Percentiles rank a stretch among this genome's conserved stretches.
Conservation (phyloP, 2,113 vertebrate genomes). For the Alligator sinensis region DNA sequence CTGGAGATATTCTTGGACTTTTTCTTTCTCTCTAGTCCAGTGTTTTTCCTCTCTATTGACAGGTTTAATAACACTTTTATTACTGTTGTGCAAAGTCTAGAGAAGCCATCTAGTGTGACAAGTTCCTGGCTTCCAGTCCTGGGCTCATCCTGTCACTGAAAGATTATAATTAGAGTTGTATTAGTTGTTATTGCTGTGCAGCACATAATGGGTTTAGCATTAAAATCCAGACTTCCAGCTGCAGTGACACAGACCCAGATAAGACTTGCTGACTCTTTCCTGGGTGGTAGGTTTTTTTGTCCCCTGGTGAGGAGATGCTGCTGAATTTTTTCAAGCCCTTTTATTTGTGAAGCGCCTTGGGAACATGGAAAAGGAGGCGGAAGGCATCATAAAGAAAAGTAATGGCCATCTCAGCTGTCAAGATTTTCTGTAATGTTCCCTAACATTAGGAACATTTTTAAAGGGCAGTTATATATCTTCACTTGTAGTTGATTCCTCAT, state of each 20-base stretch:
- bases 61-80: slow-evolving; percentile 20
- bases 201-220: not conserved
- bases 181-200: not conserved
- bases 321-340: not conserved
- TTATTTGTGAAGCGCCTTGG: not conserved
- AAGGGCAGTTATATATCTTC: not conserved
- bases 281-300: not conserved
- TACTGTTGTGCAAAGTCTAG: slow-evolving; percentile 1
- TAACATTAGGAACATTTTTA: not conserved
- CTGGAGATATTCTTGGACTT: not conserved
- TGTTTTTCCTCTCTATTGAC: slow-evolving; percentile 19
- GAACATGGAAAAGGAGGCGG: not conserved
- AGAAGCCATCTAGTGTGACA: not conserved
- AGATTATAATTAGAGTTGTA: slow-evolving; percentile 25
- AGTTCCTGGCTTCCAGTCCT: not conserved
- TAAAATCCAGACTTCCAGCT: not conserved
- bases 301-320: not conserved
- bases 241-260: not conserved
- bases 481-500: not conserved
- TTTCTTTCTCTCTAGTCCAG: not conserved
- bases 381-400: not conserved
- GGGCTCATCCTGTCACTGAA: not conserved
- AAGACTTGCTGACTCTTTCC: not conserved
- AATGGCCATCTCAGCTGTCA: not conserved
- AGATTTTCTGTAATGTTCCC: not conserved